Evolutionary conservation across 2,888 invertebrate genomes (phyloP).

Genomic region (Mesorhabditis sp.): DNA sequence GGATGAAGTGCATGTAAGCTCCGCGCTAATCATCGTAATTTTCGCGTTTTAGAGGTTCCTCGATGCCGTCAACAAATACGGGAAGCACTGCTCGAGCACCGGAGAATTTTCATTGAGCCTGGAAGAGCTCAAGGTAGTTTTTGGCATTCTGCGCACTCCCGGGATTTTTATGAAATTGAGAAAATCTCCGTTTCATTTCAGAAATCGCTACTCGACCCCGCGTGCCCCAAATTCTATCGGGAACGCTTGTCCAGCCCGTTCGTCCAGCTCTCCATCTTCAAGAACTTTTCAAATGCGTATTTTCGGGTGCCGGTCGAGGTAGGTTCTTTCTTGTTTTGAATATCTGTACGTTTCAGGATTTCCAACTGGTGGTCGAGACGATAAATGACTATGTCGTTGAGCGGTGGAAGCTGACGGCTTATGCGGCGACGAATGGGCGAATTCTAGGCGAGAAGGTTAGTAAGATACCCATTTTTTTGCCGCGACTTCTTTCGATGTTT

Average conservation of each 20-base stretch:
- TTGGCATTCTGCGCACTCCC: no score
- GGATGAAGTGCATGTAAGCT: no score
- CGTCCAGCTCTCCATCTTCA: neutral
- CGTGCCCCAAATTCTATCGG: neutral
- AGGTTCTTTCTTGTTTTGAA: neutral
- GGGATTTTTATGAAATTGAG: no score
- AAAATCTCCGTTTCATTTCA: neutral
- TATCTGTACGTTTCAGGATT: neutral
- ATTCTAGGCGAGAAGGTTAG: no score
- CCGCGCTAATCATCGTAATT: no score
- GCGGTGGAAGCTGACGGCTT: slow-evolving; percentile 4
- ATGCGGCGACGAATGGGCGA: neutral
- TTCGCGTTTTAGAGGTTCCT: no score
- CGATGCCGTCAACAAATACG: no score
- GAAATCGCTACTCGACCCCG: neutral
- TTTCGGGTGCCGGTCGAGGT: neutral
- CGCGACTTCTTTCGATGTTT: neutral
- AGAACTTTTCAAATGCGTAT: neutral
- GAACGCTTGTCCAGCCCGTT: neutral
- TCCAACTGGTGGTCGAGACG: neutral
- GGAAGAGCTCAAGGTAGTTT: no score
- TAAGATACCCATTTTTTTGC: no score
- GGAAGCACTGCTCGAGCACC: no score
- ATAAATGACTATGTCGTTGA: neutral
- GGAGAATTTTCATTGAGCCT: no score